phyloP scores from a whole-genome alignment of 1,140 invertebrate genomes.

The Lysiphlebus fabarum region DNA sequence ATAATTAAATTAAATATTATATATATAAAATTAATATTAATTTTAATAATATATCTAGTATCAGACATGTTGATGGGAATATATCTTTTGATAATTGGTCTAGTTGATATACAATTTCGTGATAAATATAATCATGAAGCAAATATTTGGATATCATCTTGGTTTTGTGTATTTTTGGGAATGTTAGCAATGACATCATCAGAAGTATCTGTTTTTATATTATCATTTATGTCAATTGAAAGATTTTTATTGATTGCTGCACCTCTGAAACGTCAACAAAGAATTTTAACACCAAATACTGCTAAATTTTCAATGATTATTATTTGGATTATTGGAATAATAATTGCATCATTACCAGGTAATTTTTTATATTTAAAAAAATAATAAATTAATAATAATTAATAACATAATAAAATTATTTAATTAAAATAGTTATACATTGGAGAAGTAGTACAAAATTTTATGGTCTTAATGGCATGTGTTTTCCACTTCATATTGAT shows the following conservation, averaged over 20 bases:
- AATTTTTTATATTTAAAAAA: constrained; percentile 24
- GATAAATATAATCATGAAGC: constrained; percentile 64
- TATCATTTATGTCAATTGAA: constrained; percentile 75
- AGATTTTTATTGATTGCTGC: constrained; percentile 69
- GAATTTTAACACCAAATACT: constrained; percentile 56
- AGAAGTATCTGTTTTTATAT: constrained; percentile 72
- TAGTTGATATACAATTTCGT: constrained; percentile 64
- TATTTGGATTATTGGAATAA: constrained; percentile 66
- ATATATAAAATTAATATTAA: not conserved
- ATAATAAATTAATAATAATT: no score
- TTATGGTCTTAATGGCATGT: constrained; percentile 70
- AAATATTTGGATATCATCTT: constrained; percentile 67
- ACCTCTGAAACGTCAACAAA: constrained; percentile 60
- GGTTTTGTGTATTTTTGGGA: constrained; percentile 64
- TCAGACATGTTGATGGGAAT: constrained; percentile 78
- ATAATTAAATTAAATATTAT: not conserved
- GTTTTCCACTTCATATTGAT: constrained; percentile 72
- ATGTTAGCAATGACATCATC: constrained; percentile 67
- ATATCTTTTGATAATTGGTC: constrained; percentile 70
- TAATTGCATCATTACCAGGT: constrained; percentile 67
- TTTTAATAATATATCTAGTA: constrained; percentile 43
- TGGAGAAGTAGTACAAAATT: constrained; percentile 64
- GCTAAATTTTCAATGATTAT: constrained; percentile 57
- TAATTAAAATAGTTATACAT: constrained; percentile 55
- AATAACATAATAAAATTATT: not conserved